A percentile compares a stretch with the other conserved stretches of the same genome.
Conservation (phyloP, 2,113 vertebrate species). For the Dryoscopus gambensis region DNA sequence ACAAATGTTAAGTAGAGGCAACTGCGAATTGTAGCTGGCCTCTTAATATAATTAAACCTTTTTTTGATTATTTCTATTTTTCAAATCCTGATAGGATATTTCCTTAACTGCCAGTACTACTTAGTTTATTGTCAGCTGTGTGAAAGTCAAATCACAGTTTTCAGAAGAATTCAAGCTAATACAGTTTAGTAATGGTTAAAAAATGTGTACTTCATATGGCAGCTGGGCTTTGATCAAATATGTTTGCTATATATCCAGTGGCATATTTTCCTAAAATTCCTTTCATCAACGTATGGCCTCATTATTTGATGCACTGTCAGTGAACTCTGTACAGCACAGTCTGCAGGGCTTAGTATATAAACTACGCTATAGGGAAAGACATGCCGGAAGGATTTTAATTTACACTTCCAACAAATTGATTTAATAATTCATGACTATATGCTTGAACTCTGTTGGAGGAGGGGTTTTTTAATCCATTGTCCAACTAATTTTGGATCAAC, state of each 20-base stretch:
- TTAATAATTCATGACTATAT: constrained; percentile 33
- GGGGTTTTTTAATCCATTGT: neutral
- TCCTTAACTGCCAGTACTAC: neutral
- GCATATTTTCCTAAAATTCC: constrained; percentile 6
- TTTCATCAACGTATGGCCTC: neutral
- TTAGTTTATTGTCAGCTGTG: neutral
- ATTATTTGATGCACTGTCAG: constrained; percentile 26
- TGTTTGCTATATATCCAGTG: neutral
- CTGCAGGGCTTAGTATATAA: neutral
- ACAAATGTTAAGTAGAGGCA: neutral
- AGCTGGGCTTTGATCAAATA: constrained; percentile 46
- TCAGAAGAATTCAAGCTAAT: neutral
- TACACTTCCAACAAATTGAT: constrained; percentile 33
- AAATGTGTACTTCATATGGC: neutral
- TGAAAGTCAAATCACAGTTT: neutral
- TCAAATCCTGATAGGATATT: neutral
- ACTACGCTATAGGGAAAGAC: neutral
- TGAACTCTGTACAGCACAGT: neutral
- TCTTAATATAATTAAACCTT: neutral
- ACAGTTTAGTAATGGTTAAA: neutral
- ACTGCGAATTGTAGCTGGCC: neutral
- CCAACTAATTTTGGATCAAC: neutral
- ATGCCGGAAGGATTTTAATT: neutral
- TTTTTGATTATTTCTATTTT: neutral
- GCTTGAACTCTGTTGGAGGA: neutral